These are phyloP conservation scores for Metallyticus violacea DNA, from an alignment of 2,888 invertebrate genomes.

Conservation along the genomic window DNA sequence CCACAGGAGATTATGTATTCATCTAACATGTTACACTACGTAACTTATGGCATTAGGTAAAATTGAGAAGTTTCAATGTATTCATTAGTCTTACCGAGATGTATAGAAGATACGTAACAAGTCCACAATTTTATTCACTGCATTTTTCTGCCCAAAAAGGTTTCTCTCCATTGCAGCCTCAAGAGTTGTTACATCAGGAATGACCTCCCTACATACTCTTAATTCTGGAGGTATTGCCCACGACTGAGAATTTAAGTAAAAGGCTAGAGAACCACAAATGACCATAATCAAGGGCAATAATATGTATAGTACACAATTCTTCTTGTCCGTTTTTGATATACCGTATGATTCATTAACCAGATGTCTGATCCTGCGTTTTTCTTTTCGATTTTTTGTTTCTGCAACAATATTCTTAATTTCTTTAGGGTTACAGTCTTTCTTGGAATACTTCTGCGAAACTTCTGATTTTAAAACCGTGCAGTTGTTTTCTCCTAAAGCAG, in stretches of 20 bases:
- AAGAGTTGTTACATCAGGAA: background rate
- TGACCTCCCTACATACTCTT: background rate
- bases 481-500: background rate
- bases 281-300: background rate
- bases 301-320: background rate
- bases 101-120: background rate
- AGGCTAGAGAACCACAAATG: background rate
- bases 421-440: background rate
- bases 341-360: background rate
- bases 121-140: background rate
- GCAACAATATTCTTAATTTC: background rate
- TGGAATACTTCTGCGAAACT: background rate
- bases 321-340: background rate
- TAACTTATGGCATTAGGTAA: no score
- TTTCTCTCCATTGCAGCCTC: background rate
- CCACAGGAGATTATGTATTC: no score
- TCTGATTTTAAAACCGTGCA: background rate
- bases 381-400: background rate
- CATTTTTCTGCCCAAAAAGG: constrained; percentile 4
- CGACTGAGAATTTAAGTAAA: background rate
- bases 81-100: background rate
- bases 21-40: no score
- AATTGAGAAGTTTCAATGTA: no score
- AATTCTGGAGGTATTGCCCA: background rate
- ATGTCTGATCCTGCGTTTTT: background rate